Conservation (phyloP, 2,797 vertebrate species). For the Paramormyrops hopkinsi region DNA sequence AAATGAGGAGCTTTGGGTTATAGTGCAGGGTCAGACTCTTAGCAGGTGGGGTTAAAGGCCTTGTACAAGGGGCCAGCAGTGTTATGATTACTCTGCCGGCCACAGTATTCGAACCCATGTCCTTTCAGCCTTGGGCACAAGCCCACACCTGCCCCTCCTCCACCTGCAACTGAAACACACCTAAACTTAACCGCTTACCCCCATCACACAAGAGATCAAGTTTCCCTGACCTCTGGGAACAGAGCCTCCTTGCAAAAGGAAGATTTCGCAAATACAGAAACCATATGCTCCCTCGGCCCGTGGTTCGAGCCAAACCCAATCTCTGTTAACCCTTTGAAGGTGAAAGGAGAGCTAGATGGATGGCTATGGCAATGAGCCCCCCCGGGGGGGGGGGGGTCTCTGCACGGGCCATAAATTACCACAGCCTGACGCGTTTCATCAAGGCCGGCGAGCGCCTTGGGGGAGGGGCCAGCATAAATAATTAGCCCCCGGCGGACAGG, state of each 20-base stretch:
- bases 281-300: not conserved
- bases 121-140: not conserved
- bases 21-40: not conserved
- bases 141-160: not conserved
- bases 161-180: not conserved
- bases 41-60: not conserved
- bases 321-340: constrained; percentile 31
- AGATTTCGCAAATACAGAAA: not conserved
- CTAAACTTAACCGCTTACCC: not conserved
- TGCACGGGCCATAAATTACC: constrained; percentile 28
- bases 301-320: not conserved
- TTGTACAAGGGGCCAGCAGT: not conserved
- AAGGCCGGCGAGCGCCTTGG: not conserved
- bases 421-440: constrained; percentile 27
- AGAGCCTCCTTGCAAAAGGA: not conserved
- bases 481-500: not conserved
- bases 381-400: not conserved
- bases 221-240: not conserved
- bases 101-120: not conserved
- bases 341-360: constrained; percentile 24
- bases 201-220: not conserved
- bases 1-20: not conserved
- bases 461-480: constrained; percentile 21
- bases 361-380: not conserved
- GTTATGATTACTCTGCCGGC: not conserved